Evolutionary conservation across 2,797 vertebrate genomes (phyloP).

Genomic region (Smutsia gigantea): DNA sequence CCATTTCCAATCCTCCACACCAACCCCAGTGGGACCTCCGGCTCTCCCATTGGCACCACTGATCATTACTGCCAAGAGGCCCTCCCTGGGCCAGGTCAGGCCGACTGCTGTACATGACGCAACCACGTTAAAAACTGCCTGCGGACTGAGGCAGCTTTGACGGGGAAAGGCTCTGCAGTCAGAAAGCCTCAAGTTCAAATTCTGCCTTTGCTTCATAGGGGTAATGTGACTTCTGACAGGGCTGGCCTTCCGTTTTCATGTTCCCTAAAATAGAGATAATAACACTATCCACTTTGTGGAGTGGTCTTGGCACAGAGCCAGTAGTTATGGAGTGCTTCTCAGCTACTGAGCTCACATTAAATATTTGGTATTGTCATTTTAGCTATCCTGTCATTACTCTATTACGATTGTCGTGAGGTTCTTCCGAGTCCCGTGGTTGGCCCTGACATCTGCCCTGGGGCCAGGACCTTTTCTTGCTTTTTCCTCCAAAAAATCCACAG

Average conservation of each 20-base stretch:
- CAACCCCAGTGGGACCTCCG: rapidly evolving
- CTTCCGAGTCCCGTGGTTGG: neutral
- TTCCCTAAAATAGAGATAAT: neutral
- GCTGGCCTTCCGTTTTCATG: neutral
- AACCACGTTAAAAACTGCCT: neutral
- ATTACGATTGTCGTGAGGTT: neutral
- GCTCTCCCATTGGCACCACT: neutral
- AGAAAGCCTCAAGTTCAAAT: neutral
- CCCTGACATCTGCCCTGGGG: slow-evolving; percentile 29
- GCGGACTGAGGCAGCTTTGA: neutral
- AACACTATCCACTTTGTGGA: neutral
- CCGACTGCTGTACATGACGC: rapidly evolving
- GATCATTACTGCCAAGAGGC: neutral
- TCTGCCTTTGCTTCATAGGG: rapidly evolving
- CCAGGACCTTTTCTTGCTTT: neutral
- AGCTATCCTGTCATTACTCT: neutral
- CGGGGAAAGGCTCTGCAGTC: neutral
- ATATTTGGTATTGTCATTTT: neutral
- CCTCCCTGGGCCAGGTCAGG: neutral
- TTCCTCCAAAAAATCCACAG: neutral
- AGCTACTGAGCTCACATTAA: neutral
- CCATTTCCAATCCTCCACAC: too few relatives aligned
- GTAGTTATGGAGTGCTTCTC: neutral
- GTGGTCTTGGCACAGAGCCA: neutral
- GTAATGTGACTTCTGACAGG: neutral